Conservation (phyloP, 2,888 invertebrate species). For the Leistus spinibarbis region DNA sequence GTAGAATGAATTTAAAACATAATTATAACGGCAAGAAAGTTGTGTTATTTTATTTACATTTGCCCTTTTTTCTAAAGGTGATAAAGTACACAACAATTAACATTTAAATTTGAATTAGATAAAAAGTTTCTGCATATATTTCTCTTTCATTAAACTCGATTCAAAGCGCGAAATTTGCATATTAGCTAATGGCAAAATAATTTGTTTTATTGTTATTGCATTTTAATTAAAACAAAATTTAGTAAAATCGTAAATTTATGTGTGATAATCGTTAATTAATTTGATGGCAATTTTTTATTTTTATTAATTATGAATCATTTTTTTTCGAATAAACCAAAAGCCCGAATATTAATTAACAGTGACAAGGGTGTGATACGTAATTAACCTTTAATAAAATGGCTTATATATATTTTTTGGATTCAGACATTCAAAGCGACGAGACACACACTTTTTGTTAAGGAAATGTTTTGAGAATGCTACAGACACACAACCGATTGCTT, state of each 20-base stretch:
- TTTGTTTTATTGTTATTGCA: neutral
- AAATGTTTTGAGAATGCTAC: no score
- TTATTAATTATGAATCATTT: neutral
- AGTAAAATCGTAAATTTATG: neutral
- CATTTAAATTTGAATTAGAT: neutral
- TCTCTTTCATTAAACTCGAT: neutral
- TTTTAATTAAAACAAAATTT: neutral
- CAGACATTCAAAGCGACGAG: no score
- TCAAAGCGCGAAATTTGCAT: neutral
- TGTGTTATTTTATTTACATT: no score
- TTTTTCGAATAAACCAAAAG: neutral
- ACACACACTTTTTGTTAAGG: no score
- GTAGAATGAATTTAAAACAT: no score
- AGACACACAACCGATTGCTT: no score
- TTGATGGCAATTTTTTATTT: neutral
- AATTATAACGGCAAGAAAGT: no score
- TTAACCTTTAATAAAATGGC: constrained; percentile 21
- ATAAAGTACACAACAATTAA: neutral
- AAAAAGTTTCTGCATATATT: neutral
- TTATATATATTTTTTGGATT: constrained; percentile 12
- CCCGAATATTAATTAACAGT: neutral
- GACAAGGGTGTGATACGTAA: neutral
- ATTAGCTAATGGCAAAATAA: neutral
- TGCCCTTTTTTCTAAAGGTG: neutral
- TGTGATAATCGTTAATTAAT: neutral